Conservation (phyloP, 2,888 invertebrate species). For the Mellilla xanthometata region DNA sequence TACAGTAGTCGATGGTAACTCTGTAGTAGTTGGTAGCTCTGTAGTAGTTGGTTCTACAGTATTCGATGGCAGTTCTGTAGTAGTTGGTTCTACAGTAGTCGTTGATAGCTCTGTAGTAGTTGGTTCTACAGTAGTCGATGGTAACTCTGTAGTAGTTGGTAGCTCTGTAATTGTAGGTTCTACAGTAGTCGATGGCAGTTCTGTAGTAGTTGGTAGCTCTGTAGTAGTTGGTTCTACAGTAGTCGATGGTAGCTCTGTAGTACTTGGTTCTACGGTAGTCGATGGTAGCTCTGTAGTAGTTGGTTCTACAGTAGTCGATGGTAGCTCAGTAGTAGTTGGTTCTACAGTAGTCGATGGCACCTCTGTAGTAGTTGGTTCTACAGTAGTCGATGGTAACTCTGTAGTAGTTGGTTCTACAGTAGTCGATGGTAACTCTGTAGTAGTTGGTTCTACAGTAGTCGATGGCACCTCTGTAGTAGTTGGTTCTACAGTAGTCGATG, state of each 20-base stretch:
- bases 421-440: not conserved
- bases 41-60: not conserved
- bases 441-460: not conserved
- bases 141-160: conserved; percentile 1
- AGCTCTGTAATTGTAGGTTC: not conserved
- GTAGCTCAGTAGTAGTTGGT: conserved; percentile 4
- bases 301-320: not conserved
- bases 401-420: not conserved
- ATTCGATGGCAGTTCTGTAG: conserved; percentile 1
- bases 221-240: not conserved
- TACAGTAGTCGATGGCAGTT: not conserved
- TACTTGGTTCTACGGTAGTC: not conserved
- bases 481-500: not conserved
- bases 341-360: conserved; percentile 1
- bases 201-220: not conserved
- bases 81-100: conserved; percentile 4
- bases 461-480: not conserved
- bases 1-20: not conserved
- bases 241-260: not conserved
- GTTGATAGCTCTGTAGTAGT: not conserved
- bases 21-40: not conserved
- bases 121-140: not conserved
- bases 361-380: not conserved
- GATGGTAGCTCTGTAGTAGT: not conserved
- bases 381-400: not conserved